These are phyloP conservation scores for Ceratosolen solmsi DNA, from an alignment of 1,140 invertebrate species.

Conservation along the genomic window DNA sequence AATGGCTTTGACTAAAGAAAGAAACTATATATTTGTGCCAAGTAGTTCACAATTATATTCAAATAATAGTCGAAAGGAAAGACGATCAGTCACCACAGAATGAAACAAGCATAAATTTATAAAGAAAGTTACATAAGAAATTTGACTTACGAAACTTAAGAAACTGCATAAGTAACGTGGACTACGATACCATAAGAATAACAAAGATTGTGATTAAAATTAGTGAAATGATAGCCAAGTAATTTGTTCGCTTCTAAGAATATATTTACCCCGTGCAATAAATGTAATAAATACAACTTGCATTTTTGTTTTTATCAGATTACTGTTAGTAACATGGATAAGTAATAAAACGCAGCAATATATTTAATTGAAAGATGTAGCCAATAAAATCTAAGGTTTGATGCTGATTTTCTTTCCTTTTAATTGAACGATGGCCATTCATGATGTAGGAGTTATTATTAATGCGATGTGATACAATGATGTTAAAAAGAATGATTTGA, in stretches of 20 bases:
- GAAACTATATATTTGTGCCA: too few species aligned
- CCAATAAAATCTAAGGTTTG: not conserved
- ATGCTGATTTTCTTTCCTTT: not conserved
- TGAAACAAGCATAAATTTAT: conserved; percentile 23
- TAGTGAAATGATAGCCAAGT: too few species aligned
- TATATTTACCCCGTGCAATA: too few species aligned
- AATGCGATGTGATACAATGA: conserved; percentile 10
- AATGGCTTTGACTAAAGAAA: too few species aligned
- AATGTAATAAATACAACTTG: too few species aligned
- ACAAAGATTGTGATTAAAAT: too few species aligned
- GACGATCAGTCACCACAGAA: conserved; percentile 8
- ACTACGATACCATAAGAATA: too few species aligned
- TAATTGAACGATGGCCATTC: not conserved
- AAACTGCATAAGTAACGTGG: too few species aligned
- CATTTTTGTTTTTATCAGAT: too few species aligned
- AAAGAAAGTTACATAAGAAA: not conserved
- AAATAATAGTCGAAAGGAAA: conserved; percentile 27
- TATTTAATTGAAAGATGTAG: not conserved
- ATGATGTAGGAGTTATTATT: conserved; percentile 12
- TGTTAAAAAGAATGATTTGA: conserved; percentile 27
- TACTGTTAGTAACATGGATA: not conserved
- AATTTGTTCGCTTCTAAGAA: too few species aligned
- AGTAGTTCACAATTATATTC: too few species aligned
- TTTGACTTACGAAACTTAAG: too few species aligned
- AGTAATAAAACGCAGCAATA: not conserved